phyloP scores from a whole-genome alignment of 2,113 vertebrate species.

The Engraulis encrasicolus region DNA sequence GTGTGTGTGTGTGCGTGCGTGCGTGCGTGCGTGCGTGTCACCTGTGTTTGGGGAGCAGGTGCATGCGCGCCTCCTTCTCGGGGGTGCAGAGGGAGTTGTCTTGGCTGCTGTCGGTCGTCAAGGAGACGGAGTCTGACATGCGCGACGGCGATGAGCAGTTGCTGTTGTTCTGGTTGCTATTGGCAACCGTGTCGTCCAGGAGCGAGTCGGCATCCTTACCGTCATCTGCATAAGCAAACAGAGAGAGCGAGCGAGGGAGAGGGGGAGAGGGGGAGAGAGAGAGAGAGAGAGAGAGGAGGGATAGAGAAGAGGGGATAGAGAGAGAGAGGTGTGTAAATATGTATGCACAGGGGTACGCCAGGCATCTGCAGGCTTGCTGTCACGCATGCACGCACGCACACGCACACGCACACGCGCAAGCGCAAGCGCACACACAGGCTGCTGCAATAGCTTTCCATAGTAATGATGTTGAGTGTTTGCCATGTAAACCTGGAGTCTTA shows the following conservation, averaged over 20 bases:
- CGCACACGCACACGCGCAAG: too few relatives aligned
- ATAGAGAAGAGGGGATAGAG: too few relatives aligned
- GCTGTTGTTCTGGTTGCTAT: slow-evolving; percentile 99
- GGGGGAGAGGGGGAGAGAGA: background rate
- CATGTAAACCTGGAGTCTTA: too few relatives aligned
- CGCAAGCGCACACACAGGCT: too few relatives aligned
- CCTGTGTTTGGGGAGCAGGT: slow-evolving; percentile 84
- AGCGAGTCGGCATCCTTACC: slow-evolving; percentile 89
- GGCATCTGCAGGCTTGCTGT: too few relatives aligned
- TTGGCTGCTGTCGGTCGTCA: slow-evolving; percentile 97
- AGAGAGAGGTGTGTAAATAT: background rate
- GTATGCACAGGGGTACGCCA: too few relatives aligned
- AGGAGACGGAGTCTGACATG: slow-evolving; percentile 97
- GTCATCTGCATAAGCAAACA: slow-evolving; percentile 78
- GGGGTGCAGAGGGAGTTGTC: slow-evolving; percentile 93
- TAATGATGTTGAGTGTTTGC: too few relatives aligned
- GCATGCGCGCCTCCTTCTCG: slow-evolving; percentile 82
- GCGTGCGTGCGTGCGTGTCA: slow-evolving; percentile 47
- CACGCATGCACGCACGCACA: too few relatives aligned
- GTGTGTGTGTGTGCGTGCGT: background rate
- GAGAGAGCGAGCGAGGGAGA: too few relatives aligned
- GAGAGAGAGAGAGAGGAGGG: background rate
- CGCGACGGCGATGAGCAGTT: slow-evolving; percentile 97
- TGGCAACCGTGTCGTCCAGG: slow-evolving; percentile 92
- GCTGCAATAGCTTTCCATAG: too few relatives aligned